phyloP scores from a whole-genome alignment of 2,113 vertebrate species.

The Rhinopomastus cyanomelas region DNA sequence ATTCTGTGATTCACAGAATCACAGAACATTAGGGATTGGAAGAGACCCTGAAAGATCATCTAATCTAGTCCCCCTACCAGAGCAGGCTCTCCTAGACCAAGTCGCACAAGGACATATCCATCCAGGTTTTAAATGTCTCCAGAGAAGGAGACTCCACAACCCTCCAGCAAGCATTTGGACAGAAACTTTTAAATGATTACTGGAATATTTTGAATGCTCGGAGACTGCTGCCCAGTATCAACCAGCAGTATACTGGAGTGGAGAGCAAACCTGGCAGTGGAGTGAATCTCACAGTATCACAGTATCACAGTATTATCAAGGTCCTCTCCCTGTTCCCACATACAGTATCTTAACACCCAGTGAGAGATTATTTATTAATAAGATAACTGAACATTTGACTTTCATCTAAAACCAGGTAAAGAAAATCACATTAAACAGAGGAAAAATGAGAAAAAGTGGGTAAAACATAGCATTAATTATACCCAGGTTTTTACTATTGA shows the following conservation, averaged over 20 bases:
- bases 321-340: fast-evolving
- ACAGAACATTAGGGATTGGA: no score
- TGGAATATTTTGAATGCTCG: background rate
- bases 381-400: background rate
- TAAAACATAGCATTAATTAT: background rate
- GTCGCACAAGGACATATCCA: no score
- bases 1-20: no score
- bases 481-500: background rate
- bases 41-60: no score
- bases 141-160: no score
- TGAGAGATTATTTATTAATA: background rate
- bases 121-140: no score
- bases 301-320: background rate
- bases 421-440: background rate
- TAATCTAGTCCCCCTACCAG: no score
- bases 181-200: background rate
- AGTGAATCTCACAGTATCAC: background rate
- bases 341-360: no score
- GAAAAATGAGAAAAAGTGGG: background rate
- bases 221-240: fast-evolving
- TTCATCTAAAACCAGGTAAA: background rate
- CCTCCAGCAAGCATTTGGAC: background rate
- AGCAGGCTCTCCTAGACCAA: no score
- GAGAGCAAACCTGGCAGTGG: fast-evolving
- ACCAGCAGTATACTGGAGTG: no score